phyloP scores from a whole-genome alignment of 2,113 vertebrate species.

The Xerus inauris region DNA sequence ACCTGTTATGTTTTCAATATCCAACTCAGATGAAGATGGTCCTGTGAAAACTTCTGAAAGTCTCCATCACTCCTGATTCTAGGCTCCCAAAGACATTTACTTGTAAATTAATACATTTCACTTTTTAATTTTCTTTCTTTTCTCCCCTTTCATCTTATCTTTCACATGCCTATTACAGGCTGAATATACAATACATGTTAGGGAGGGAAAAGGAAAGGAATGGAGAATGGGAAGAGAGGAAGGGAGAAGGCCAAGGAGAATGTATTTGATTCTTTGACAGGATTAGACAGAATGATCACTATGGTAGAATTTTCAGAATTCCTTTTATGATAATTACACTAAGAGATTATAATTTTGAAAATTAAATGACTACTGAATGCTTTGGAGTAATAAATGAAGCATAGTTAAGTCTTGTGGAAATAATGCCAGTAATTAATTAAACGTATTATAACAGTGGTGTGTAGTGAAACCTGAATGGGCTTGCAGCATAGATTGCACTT shows the following conservation, averaged over 20 bases:
- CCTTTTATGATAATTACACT: neutral
- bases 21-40: neutral
- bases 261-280: neutral
- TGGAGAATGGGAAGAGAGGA: neutral
- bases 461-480: neutral
- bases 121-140: neutral
- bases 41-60: neutral
- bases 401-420: neutral
- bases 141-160: neutral
- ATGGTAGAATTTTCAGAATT: neutral
- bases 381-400: neutral
- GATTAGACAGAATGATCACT: neutral
- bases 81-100: neutral
- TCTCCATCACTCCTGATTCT: neutral
- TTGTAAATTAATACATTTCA: neutral
- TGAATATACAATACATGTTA: neutral
- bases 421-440: neutral
- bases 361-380: neutral
- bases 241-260: neutral
- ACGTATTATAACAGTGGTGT: neutral
- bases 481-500: neutral
- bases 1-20: neutral
- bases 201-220: neutral
- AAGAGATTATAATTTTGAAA: conserved; percentile 15
- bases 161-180: neutral